These are phyloP conservation scores for Chaetorhynchus papuensis DNA, from an alignment of 2,113 vertebrate genomes.

Conservation along the genomic window DNA sequence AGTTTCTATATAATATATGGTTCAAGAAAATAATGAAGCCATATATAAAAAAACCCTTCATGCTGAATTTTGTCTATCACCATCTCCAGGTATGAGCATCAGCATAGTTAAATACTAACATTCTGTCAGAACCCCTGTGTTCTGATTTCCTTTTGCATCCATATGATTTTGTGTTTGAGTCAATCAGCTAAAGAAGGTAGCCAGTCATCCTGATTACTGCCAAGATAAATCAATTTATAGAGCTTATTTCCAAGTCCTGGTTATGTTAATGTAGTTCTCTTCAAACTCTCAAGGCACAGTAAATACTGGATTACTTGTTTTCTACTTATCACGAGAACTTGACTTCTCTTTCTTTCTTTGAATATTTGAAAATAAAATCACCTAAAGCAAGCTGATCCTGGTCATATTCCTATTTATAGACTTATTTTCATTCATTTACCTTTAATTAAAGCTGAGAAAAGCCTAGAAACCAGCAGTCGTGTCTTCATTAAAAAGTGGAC, in stretches of 20 bases:
- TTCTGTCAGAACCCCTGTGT: background rate
- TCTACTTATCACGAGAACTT: background rate
- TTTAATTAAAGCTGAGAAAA: background rate
- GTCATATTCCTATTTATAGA: background rate
- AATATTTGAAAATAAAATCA: conserved; percentile 6
- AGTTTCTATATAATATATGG: background rate
- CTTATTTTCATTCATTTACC: background rate
- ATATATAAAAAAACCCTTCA: background rate
- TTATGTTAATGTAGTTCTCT: background rate
- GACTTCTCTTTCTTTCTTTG: background rate
- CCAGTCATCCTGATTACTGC: conserved; percentile 41
- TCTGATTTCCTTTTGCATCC: background rate
- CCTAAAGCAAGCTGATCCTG: background rate
- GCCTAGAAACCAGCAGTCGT: background rate
- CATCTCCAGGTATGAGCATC: background rate
- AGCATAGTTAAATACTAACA: background rate
- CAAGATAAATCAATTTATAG: conserved; percentile 33
- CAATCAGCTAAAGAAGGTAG: background rate
- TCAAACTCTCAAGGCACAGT: background rate
- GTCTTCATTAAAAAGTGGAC: background rate
- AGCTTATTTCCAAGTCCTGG: background rate
- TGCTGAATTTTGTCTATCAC: background rate
- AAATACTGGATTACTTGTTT: background rate
- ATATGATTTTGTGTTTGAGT: background rate
- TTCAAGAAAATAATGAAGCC: background rate